These are phyloP conservation scores for Tolypeutes matacus DNA, from an alignment of 2,797 vertebrate genomes.

Conservation along the genomic window DNA sequence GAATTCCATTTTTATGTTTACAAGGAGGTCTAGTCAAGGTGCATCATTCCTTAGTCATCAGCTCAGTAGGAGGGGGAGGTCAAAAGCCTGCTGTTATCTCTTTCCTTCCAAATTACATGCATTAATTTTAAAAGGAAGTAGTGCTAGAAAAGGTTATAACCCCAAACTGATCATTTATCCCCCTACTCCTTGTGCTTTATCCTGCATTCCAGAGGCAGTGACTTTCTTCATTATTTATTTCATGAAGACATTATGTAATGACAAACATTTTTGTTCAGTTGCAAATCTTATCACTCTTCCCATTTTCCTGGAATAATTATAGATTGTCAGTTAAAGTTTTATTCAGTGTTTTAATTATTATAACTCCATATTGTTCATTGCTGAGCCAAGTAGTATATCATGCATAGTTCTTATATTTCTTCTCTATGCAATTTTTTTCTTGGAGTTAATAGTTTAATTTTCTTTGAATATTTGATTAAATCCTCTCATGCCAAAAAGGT, in stretches of 20 bases:
- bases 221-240: background rate
- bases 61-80: background rate
- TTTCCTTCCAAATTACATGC: background rate
- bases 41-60: background rate
- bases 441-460: background rate
- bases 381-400: background rate
- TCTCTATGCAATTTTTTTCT: background rate
- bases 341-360: background rate
- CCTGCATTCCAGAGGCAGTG: too few relatives aligned
- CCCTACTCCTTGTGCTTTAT: background rate
- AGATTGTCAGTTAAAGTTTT: background rate
- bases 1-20: background rate
- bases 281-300: too few relatives aligned
- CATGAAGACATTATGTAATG: too few relatives aligned
- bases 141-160: background rate
- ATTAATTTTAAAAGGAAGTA: conserved; percentile 1
- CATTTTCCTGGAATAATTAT: background rate
- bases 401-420: background rate
- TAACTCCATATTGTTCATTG: background rate
- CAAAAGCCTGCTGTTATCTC: background rate
- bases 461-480: background rate
- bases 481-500: background rate
- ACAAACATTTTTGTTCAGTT: too few relatives aligned
- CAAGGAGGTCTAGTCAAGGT: background rate
- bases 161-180: background rate